Evolutionary conservation across 2,113 vertebrate genomes (phyloP).

Genomic region (Hemiprocne comata): DNA sequence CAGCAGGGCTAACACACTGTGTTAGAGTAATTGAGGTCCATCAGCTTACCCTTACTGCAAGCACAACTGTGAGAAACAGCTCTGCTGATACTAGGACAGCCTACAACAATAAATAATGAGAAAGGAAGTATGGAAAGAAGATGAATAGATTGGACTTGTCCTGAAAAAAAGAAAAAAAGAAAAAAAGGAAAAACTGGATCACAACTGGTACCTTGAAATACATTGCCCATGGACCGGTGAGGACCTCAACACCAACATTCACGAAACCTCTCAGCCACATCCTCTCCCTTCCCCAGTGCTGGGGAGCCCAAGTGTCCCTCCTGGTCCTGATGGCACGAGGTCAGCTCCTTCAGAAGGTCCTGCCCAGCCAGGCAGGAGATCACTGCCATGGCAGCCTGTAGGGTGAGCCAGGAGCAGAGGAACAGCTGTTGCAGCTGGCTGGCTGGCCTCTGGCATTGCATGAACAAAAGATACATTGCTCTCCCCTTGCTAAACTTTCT

Average conservation of each 20-base stretch:
- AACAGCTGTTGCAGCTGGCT: neutral
- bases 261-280: neutral
- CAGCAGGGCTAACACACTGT: neutral
- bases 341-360: neutral
- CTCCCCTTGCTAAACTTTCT: neutral
- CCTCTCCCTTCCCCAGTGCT: neutral
- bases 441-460: neutral
- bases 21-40: neutral
- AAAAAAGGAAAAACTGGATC: too few species aligned
- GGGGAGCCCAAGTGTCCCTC: neutral
- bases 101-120: neutral
- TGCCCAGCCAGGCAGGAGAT: neutral
- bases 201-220: neutral
- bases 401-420: neutral
- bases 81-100: neutral
- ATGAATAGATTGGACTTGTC: neutral
- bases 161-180: too few species aligned
- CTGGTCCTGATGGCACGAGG: accelerated
- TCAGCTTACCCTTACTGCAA: neutral
- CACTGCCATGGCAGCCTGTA: accelerated
- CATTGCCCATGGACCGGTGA: accelerated
- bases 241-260: neutral
- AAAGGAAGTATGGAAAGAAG: neutral
- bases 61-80: neutral
- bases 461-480: neutral